Evolutionary conservation across 2,888 invertebrate species (phyloP).

Genomic region (Ormyrus rosae): DNA sequence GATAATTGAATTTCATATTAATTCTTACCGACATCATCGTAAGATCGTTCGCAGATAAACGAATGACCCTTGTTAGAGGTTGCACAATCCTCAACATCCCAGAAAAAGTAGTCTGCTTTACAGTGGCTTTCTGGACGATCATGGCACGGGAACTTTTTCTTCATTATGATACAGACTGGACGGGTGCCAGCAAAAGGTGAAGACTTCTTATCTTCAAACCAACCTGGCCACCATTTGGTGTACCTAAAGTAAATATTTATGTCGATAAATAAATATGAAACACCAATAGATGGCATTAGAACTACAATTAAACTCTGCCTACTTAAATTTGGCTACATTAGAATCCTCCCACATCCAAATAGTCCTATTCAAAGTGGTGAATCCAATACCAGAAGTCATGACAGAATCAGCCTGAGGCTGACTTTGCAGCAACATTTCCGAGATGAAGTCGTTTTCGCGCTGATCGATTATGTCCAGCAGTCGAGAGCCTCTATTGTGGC

Average conservation of each 20-base stretch:
- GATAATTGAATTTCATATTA: too few species aligned
- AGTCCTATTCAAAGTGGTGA: constrained; percentile 70
- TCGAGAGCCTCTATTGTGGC: constrained; percentile 73
- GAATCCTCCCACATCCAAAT: constrained; percentile 77
- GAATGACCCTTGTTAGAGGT: constrained; percentile 72
- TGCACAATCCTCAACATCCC: constrained; percentile 77
- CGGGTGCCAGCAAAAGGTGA: constrained; percentile 64
- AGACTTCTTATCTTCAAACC: constrained; percentile 64
- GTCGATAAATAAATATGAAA: too few species aligned
- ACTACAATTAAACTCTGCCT: not conserved
- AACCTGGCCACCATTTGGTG: constrained; percentile 77
- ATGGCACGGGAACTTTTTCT: constrained; percentile 73
- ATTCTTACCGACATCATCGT: constrained; percentile 75
- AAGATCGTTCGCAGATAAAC: constrained; percentile 77
- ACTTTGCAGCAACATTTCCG: constrained; percentile 76
- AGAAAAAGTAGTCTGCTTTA: constrained; percentile 76
- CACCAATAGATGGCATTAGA: too few species aligned
- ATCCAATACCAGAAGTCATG: constrained; percentile 77
- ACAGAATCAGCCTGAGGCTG: constrained; percentile 72
- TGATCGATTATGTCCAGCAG: constrained; percentile 77
- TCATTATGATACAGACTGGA: constrained; percentile 74
- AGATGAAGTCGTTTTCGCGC: constrained; percentile 78
- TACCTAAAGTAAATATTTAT: constrained; percentile 64
- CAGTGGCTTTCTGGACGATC: constrained; percentile 69
- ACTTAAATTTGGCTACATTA: constrained; percentile 67